Evolutionary conservation across 2,888 invertebrate species (phyloP), one percentile per base, ranked within the genome.

Genomic region (Ypsolopha sequella): DNA sequence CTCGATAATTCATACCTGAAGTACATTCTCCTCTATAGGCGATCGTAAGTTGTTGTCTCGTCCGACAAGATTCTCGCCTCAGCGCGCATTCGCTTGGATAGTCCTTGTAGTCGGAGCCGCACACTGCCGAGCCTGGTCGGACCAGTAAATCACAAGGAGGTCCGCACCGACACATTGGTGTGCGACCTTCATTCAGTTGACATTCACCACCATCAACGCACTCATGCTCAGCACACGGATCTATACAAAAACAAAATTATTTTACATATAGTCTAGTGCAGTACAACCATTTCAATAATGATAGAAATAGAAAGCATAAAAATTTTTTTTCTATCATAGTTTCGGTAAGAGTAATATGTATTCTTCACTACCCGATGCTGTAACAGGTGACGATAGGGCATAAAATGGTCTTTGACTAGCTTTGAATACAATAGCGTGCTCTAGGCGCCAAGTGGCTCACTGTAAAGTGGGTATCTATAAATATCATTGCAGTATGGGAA

Each of bases 11-110:
- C 61, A 73, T 76, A 94, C 94, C 94, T 72, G 93, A 91, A 65
- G 91, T 91, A 78, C 96, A 96, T 71, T 93, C 92, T 56, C 95
- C 95, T 57, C 91, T 88, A 80, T 95, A 95, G 59, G 95, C 91
- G 57, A 94, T 93, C 55, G 92, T 89, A 36, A 95, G 89, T 56
- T 90, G 90, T 62, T 92, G 91, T 62, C 93, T 80, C 24, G 91
- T 88, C 51, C 92, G 88, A 78, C 97, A 97, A 2, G 95, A 92
- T 66, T 94, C 92, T 63, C 92, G 90, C 51, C 92, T 88, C 58
- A 96, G 87, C 54, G 91, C 90, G 67, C 96, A 97, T 66, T 95
- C 93, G 68, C 94, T 95, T 48, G 92, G 88, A 68, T 94, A 95
- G 53, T 94, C 94, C 72, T 90, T 91, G 58, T 92, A 93, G 69